A percentile compares a stretch with the other conserved stretches of the same genome.
These are phyloP conservation scores for Elegia similella DNA, from an alignment of 2,888 invertebrate species.

Conservation along the genomic window DNA sequence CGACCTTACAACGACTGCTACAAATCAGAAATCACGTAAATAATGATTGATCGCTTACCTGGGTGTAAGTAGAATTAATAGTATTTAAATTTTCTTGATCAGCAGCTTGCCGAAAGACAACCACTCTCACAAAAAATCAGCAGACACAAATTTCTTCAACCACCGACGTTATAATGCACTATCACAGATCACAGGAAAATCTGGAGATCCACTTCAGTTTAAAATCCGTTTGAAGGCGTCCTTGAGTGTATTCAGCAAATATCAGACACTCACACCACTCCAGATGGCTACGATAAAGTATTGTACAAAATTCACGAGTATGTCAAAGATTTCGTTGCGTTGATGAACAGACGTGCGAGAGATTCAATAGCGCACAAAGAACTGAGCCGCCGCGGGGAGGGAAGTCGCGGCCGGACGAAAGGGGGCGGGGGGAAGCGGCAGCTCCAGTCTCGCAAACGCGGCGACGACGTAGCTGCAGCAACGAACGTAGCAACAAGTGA, in stretches of 20 bases:
- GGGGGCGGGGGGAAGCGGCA: slow-evolving; percentile 53
- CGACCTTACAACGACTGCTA: no score
- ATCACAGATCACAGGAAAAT: slow-evolving; percentile 55
- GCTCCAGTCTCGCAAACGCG: slow-evolving; percentile 59
- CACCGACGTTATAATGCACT: slow-evolving; percentile 41
- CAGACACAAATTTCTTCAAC: slow-evolving; percentile 22
- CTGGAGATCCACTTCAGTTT: slow-evolving; percentile 33
- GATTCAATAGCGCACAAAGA: slow-evolving; percentile 75
- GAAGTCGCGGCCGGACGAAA: slow-evolving; percentile 54
- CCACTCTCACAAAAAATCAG: slow-evolving; percentile 21
- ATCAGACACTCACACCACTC: slow-evolving; percentile 53
- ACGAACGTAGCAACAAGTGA: slow-evolving; percentile 80
- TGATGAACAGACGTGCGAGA: slow-evolving; percentile 61
- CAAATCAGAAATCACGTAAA: no score
- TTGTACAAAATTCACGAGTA: slow-evolving; percentile 53
- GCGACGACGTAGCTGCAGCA: slow-evolving; percentile 52
- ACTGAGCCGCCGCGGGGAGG: slow-evolving; percentile 76
- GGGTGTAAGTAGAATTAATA: slow-evolving; percentile 1
- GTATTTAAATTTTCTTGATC: slow-evolving; percentile 20
- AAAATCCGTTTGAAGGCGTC: slow-evolving; percentile 40
- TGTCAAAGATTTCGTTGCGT: slow-evolving; percentile 50
- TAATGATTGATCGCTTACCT: slow-evolving; percentile 14
- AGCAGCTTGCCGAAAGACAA: slow-evolving; percentile 27
- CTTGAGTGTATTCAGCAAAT: slow-evolving; percentile 59
- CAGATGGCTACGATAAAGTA: slow-evolving; percentile 49